A percentile compares a stretch with the other conserved stretches of the same genome.
phyloP scores from a whole-genome alignment of 2,797 vertebrate species.

The Parauchenoglanis punctatus region DNA sequence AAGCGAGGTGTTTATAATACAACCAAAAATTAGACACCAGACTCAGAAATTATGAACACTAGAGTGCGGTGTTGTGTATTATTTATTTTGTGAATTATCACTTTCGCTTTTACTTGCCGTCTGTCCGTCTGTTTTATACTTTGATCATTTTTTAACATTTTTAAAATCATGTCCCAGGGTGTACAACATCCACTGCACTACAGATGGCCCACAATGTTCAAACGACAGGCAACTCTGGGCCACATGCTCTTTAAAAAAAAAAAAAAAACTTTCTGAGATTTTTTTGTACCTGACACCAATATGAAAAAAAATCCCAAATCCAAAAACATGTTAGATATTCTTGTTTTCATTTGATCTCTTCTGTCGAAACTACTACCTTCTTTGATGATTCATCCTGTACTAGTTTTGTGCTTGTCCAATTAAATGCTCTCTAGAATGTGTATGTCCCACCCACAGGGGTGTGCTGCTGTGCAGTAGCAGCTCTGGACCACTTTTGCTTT shows the following conservation, averaged over 20 bases:
- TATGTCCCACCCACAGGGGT: not conserved
- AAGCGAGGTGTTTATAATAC: not conserved
- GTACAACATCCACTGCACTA: not conserved
- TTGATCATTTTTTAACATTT: not conserved
- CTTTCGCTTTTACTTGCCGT: not conserved
- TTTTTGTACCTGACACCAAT: not conserved
- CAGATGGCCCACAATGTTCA: not conserved
- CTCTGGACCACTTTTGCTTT: not conserved
- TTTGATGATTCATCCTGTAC: not conserved
- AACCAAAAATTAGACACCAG: not conserved
- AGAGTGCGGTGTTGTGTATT: conserved; percentile 40
- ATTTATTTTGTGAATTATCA: not conserved
- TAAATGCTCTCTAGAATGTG: not conserved
- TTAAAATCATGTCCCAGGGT: not conserved
- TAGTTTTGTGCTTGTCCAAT: not conserved
- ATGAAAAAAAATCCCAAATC: not conserved
- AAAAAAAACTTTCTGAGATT: not conserved
- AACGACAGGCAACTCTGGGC: not conserved
- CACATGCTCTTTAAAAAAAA: not conserved
- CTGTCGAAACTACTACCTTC: not conserved
- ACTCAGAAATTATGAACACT: conserved; percentile 10
- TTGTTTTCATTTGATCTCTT: not conserved
- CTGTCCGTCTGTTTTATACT: not conserved
- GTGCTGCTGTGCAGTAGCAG: not conserved
- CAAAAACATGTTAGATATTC: not conserved